These are phyloP conservation scores for Epizoanthus scotinus DNA, from an alignment of 92 coral and sea anemone species.

Conservation along the genomic window DNA sequence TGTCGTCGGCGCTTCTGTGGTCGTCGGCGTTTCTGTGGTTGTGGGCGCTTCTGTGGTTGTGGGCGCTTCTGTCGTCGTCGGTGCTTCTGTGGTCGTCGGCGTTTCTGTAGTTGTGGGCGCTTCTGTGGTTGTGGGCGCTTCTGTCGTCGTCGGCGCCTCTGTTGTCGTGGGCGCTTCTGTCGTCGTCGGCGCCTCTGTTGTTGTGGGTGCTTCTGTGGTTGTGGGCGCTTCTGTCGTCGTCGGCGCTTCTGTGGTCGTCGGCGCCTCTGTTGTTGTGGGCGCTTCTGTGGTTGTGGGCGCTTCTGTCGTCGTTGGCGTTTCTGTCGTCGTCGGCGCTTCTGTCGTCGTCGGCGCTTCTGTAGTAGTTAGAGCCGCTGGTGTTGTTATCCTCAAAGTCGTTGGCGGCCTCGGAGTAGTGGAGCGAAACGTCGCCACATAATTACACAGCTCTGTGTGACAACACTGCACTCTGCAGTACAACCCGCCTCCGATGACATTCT, in stretches of 20 bases:
- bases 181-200: slow-evolving; percentile 36
- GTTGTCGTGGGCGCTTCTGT: slow-evolving; percentile 33
- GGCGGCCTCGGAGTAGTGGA: slow-evolving; percentile 36
- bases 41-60: no score
- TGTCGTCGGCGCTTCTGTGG: slow-evolving; percentile 14
- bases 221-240: slow-evolving; percentile 38
- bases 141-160: no score
- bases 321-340: slow-evolving; percentile 15
- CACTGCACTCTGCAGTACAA: slow-evolving; percentile 31
- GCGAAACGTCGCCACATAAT: not conserved
- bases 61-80: no score
- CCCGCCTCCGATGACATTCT: slow-evolving; percentile 21
- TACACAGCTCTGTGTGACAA: slow-evolving; percentile 27
- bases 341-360: slow-evolving; percentile 11
- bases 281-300: slow-evolving; percentile 10
- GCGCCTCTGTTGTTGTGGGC: not conserved
- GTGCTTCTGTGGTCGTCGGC: slow-evolving; percentile 37
- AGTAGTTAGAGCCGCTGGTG: slow-evolving; percentile 12
- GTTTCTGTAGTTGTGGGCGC: slow-evolving; percentile 39
- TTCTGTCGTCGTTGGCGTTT: not conserved
- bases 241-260: not conserved
- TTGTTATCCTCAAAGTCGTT: slow-evolving; percentile 17
- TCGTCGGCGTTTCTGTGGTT: no score
- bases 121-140: no score
- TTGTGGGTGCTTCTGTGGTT: slow-evolving; percentile 32